A percentile compares a stretch with the other conserved stretches of the same genome.
phyloP scores from a whole-genome alignment of 2,113 vertebrate species.

The Solea solea region DNA sequence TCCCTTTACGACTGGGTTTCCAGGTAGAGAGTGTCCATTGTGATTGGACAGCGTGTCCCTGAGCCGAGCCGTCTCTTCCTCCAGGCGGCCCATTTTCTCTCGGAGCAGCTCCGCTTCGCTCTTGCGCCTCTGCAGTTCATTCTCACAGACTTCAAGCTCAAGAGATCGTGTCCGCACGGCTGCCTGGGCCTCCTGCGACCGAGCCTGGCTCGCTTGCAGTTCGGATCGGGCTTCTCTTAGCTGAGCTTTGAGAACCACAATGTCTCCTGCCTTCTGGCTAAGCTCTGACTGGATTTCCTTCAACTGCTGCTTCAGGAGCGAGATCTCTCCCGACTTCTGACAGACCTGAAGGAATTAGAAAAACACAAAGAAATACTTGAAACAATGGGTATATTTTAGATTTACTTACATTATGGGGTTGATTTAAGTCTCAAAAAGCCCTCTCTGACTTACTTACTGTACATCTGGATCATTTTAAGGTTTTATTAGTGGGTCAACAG shows the following conservation, averaged over 20 bases:
- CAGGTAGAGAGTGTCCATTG: constrained; percentile 31
- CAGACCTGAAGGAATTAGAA: constrained; percentile 84
- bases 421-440: too few species aligned
- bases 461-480: too few species aligned
- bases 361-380: not conserved
- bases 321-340: constrained; percentile 98
- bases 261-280: constrained; percentile 89
- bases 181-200: constrained; percentile 87
- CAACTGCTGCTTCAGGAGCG: constrained; percentile 96
- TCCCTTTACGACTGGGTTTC: constrained; percentile 55
- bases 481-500: too few species aligned
- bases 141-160: constrained; percentile 95
- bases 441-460: too few species aligned
- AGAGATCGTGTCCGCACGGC: constrained; percentile 87
- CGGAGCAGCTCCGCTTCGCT: constrained; percentile 93
- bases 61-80: constrained; percentile 86
- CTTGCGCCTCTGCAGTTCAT: constrained; percentile 93
- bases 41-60: constrained; percentile 76
- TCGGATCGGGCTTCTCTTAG: constrained; percentile 89
- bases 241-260: constrained; percentile 90
- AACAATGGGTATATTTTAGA: not conserved
- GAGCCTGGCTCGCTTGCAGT: constrained; percentile 88
- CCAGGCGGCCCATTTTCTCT: constrained; percentile 88
- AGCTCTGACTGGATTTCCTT: constrained; percentile 94
- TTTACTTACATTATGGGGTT: too few species aligned